phyloP scores from a whole-genome alignment of 2,888 invertebrate species.

The Morpho helenor region DNA sequence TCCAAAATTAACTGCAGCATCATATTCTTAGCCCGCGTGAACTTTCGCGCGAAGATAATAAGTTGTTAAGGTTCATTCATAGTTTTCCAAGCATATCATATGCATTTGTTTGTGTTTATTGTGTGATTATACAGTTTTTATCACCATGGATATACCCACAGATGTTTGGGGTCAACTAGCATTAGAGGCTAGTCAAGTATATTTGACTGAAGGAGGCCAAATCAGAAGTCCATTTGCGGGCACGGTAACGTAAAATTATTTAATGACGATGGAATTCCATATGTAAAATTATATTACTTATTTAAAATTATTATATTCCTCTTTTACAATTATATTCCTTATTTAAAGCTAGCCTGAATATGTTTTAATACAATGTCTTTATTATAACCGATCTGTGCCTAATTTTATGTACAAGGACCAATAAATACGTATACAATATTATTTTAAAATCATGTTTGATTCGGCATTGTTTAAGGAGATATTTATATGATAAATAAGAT shows the following conservation, averaged over 20 bases:
- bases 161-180: constrained; percentile 95
- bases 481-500: no score
- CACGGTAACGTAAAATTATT: constrained; percentile 82
- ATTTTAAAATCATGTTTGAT: no score
- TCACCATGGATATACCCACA: constrained; percentile 82
- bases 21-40: constrained; percentile 49
- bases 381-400: no score
- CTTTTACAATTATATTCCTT: no score
- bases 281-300: no score
- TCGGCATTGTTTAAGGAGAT: no score
- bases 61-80: constrained; percentile 31
- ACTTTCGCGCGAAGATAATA: constrained; percentile 58
- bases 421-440: no score
- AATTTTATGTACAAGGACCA: no score
- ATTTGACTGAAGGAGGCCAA: constrained; percentile 88
- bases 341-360: no score
- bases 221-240: constrained; percentile 89
- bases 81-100: constrained; percentile 31
- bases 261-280: neutral
- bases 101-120: constrained; percentile 38
- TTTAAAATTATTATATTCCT: no score
- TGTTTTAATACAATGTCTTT: no score
- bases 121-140: constrained; percentile 14
- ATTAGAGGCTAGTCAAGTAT: constrained; percentile 91
- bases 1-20: constrained; percentile 75